These are phyloP conservation scores for Imbricaverruca yamaguchii DNA, from an alignment of 2,888 invertebrate species.

Conservation along the genomic window DNA sequence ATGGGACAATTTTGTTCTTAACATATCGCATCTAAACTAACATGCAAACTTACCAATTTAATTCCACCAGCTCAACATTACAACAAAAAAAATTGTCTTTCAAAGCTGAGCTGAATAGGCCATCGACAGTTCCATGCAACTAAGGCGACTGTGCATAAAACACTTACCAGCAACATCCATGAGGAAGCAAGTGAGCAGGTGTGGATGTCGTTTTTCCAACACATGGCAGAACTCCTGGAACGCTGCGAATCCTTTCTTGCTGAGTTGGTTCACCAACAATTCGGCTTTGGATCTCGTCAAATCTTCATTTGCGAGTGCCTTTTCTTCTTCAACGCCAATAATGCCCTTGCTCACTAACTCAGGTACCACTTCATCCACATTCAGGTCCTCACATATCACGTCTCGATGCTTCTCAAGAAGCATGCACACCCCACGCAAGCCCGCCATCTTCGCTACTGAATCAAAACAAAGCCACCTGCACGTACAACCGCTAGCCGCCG, in stretches of 20 bases:
- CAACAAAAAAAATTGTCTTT: too few relatives aligned
- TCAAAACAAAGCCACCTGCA: not conserved
- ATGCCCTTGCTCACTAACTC: constrained; percentile 15
- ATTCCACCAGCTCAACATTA: too few relatives aligned
- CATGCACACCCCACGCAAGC: constrained; percentile 2
- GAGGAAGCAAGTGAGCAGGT: constrained; percentile 2
- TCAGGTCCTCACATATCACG: constrained; percentile 6
- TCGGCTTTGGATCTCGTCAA: not conserved
- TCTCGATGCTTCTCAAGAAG: constrained; percentile 15
- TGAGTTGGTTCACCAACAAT: not conserved
- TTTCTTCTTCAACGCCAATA: not conserved
- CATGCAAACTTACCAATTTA: too few relatives aligned
- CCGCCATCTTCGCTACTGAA: constrained; percentile 18
- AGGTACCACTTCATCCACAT: constrained; percentile 13
- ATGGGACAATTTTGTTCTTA: too few relatives aligned
- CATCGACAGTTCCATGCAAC: too few relatives aligned
- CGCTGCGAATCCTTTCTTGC: constrained; percentile 19
- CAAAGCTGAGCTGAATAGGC: too few relatives aligned
- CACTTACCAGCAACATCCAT: constrained; percentile 17
- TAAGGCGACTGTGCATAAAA: too few relatives aligned
- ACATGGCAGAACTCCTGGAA: constrained; percentile 15
- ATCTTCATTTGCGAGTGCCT: not conserved
- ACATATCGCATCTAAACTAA: too few relatives aligned
- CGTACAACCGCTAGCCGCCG: not conserved
- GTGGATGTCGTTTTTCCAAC: not conserved